These are phyloP conservation scores for Dasyprocta punctata DNA, from an alignment of 2,113 vertebrate species.

Conservation along the genomic window DNA sequence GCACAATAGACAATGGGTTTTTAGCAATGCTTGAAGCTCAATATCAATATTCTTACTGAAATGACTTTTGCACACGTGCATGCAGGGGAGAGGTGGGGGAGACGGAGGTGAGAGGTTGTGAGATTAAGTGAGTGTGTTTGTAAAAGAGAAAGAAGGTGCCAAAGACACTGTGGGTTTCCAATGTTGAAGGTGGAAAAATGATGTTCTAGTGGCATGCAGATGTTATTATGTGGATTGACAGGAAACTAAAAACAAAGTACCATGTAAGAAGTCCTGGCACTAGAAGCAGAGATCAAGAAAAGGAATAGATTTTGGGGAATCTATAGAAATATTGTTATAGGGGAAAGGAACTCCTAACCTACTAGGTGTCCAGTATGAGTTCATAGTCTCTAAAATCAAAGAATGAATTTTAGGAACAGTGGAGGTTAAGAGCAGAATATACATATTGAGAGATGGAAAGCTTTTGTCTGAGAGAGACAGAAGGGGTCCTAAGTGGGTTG, in stretches of 20 bases:
- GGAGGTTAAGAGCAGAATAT: no score
- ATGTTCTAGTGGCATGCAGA: background rate
- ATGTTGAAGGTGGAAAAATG: background rate
- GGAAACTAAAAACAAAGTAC: background rate
- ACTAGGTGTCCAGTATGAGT: no score
- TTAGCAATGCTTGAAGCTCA: conserved; percentile 6
- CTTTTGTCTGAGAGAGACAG: no score
- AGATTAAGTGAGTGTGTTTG: background rate
- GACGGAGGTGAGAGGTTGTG: background rate
- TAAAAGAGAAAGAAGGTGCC: background rate
- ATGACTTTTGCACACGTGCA: background rate
- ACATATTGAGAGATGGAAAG: no score
- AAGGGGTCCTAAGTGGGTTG: no score
- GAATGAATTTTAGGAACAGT: no score
- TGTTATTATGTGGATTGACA: background rate
- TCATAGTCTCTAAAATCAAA: no score
- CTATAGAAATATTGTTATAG: no score
- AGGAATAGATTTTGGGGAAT: no score
- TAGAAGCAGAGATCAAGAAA: background rate
- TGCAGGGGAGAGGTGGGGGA: background rate
- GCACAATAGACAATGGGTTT: background rate
- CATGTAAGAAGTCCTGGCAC: background rate
- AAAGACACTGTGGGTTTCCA: background rate
- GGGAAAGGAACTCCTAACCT: no score
- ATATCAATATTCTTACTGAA: background rate